phyloP scores from a whole-genome alignment of 2,113 vertebrate genomes.

The Hemicordylus capensis region DNA sequence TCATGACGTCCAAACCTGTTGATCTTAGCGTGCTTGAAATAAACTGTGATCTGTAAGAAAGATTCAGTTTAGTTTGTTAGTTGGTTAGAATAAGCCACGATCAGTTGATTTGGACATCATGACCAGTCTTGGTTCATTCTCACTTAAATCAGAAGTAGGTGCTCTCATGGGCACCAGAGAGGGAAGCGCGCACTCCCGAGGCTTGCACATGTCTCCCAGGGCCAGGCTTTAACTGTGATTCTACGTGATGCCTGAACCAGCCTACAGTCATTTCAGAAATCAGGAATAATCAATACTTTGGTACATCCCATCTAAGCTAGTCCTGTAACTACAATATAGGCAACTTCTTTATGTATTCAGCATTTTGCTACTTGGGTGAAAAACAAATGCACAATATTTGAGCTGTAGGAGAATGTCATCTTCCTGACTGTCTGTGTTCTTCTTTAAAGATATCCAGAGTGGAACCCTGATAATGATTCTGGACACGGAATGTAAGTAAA shows the following conservation, averaged over 20 bases:
- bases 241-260: not conserved
- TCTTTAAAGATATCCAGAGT: slow-evolving; percentile 90
- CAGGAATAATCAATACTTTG: not conserved
- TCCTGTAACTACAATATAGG: not conserved
- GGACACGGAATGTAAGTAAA: slow-evolving; percentile 87
- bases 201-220: too few species aligned
- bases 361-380: not conserved
- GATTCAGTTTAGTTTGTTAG: too few species aligned
- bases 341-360: not conserved
- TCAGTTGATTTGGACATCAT: too few species aligned
- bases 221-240: not conserved
- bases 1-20: too few species aligned
- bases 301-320: not conserved
- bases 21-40: too few species aligned
- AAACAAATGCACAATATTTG: not conserved
- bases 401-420: not conserved
- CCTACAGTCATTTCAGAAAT: not conserved
- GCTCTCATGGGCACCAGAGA: too few species aligned
- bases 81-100: too few species aligned
- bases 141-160: too few species aligned
- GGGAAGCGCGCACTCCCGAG: too few species aligned
- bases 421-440: not conserved
- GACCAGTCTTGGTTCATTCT: too few species aligned
- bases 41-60: too few species aligned
- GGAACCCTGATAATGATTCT: slow-evolving; percentile 89